Conservation (phyloP, 2,888 invertebrate species). For the Eupithecia insigniata region DNA sequence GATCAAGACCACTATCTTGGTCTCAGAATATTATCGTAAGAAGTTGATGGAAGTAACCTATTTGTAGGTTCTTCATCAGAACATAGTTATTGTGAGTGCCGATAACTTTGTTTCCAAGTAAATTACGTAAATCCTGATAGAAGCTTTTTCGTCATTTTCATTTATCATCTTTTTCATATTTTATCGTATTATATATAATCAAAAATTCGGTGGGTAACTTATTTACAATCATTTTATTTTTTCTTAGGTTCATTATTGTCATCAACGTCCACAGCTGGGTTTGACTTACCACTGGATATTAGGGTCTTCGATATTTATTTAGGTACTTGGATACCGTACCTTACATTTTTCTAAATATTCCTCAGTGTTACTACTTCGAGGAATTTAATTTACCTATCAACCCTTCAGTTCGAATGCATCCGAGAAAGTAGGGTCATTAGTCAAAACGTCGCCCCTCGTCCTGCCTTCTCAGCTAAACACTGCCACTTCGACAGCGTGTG, state of each 20-base stretch:
- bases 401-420: conserved; percentile 44
- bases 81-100: not conserved
- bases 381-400: conserved; percentile 37
- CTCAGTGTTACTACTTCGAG: not conserved
- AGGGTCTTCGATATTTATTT: not conserved
- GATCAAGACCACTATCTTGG: too few relatives aligned
- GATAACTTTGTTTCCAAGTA: not conserved
- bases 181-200: too few relatives aligned
- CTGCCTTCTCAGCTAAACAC: conserved; percentile 63
- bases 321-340: not conserved
- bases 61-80: too few relatives aligned
- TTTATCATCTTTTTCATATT: too few relatives aligned
- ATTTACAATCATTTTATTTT: too few relatives aligned
- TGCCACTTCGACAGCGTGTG: conserved; percentile 63
- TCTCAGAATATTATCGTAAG: not conserved
- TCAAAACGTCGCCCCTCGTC: conserved; percentile 83
- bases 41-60: not conserved
- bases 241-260: too few relatives aligned
- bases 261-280: too few relatives aligned
- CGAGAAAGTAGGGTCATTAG: conserved; percentile 71
- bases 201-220: too few relatives aligned
- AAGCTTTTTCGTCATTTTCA: too few relatives aligned
- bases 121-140: too few relatives aligned
- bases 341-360: not conserved
- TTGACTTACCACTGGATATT: too few relatives aligned